Base-by-base conservation (phyloP, 2,797 vertebrate genomes). In the Alfaro cultratus region DNA sequence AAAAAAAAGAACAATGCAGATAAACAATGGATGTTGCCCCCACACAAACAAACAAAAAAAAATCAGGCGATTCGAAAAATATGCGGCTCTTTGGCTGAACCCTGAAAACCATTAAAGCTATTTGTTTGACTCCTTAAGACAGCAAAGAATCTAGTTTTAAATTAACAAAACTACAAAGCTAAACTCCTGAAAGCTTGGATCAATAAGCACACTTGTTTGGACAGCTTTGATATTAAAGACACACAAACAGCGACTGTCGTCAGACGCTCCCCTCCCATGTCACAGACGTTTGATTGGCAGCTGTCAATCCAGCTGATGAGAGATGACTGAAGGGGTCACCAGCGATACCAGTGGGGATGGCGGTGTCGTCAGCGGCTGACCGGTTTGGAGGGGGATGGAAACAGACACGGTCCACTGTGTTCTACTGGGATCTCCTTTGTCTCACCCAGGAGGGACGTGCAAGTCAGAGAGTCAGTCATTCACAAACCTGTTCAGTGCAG, bases 321-420 rank as follows among this genome's bases (percentile, higher is more conserved):
- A 83, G 87, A 70, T 91, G 94, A 93, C 80, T 86, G 92, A 91
- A 68, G 87, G 88, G 88, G 91, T 93, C 92, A 91, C 86, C 62
- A 79, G 13, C 74, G 76, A 85, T 81, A 80, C 86, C 87, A 60
- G 78, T 81, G 83, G 84, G 93, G 86, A 55, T 13, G 78, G 12
- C 73, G 62, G 80, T 83, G 82, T 85, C 53, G 9, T 89, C 82
- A 82, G 75, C 49, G 41, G 85, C 71, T 77, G 75, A 87, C 47
- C 9, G 62, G 51, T 46, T 23, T 64, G 82, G 82, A 86, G 76
- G 51, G 62, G 76, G 79, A 91, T 87, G 62, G 88, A 90, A 91
- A 91, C 81, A 92, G 91, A 92, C 89, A 80, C 74, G 71, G 85
- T 88, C 84, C 86, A 80, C 78, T 31, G 41, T 87, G 91, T 84